phyloP scores from a whole-genome alignment of 2,888 invertebrate genomes.

The Xestoiulus laeticollis region DNA sequence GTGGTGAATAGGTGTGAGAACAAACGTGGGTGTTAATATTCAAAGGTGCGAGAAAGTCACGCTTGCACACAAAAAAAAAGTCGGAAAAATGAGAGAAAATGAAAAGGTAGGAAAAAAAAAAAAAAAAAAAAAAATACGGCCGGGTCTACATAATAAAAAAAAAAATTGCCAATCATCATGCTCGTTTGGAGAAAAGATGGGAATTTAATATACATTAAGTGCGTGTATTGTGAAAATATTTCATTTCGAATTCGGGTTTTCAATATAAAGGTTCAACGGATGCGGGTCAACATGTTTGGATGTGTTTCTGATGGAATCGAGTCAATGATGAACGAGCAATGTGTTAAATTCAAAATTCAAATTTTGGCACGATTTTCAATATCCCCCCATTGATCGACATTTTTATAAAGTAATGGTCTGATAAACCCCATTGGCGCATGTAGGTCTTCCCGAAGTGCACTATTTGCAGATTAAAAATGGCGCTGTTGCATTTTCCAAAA shows the following conservation, averaged over 20 bases:
- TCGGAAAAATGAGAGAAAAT: conserved; percentile 33
- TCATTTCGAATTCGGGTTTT: conserved; percentile 4
- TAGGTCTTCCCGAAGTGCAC: too few relatives aligned
- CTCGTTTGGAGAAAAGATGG: conserved; percentile 15
- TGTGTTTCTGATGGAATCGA: neutral
- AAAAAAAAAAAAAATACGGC: neutral
- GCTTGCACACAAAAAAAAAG: conserved; percentile 10
- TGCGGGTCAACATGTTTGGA: conserved; percentile 13
- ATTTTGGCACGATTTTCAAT: neutral
- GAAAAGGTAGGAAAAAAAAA: neutral
- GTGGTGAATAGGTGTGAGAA: conserved; percentile 37
- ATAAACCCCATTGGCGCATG: neutral
- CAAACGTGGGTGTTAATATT: conserved; percentile 29
- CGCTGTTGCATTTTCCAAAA: too few relatives aligned
- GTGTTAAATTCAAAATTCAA: neutral
- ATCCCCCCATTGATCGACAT: neutral
- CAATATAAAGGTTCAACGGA: neutral
- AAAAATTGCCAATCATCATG: conserved; percentile 17
- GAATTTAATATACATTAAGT: conserved; percentile 21
- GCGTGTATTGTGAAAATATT: conserved; percentile 12
- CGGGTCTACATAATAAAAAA: neutral
- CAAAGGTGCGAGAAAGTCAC: conserved; percentile 37
- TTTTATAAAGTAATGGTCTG: neutral
- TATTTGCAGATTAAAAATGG: too few relatives aligned
- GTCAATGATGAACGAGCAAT: neutral